Evolutionary conservation across 1,140 invertebrate genomes (phyloP).

Genomic region (Cheumatopsyche charites): DNA sequence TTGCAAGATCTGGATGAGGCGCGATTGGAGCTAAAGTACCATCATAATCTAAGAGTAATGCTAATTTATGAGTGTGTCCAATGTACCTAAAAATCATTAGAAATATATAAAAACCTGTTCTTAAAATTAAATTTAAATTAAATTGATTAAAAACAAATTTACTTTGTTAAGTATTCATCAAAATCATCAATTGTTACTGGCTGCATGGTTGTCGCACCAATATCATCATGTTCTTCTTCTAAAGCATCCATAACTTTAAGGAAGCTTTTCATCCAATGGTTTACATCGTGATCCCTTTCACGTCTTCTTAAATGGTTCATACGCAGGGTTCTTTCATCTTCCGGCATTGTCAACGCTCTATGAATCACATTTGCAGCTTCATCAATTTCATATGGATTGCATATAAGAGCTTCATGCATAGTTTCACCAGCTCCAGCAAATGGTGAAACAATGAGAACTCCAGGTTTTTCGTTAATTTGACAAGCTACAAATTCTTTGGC

Average conservation of each 20-base stretch:
- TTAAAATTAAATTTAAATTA: neutral
- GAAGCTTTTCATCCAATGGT: slow-evolving; percentile 89
- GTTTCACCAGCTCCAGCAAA: slow-evolving; percentile 90
- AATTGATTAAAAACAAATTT: slow-evolving; percentile 45
- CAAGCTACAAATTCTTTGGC: slow-evolving; percentile 94
- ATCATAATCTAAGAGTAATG: slow-evolving; percentile 86
- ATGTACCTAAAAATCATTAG: slow-evolving; percentile 71
- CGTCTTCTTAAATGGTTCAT: slow-evolving; percentile 85
- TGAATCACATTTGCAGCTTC: slow-evolving; percentile 86
- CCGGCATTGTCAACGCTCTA: slow-evolving; percentile 86
- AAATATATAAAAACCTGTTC: neutral
- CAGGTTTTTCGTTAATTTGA: slow-evolving; percentile 85
- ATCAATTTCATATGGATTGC: slow-evolving; percentile 89
- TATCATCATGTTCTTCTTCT: slow-evolving; percentile 77
- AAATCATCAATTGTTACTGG: slow-evolving; percentile 87
- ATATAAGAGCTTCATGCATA: slow-evolving; percentile 89
- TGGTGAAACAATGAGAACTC: slow-evolving; percentile 87
- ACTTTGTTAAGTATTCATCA: slow-evolving; percentile 84
- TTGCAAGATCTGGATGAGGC: slow-evolving; percentile 86
- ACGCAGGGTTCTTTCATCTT: slow-evolving; percentile 82
- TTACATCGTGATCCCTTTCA: slow-evolving; percentile 83
- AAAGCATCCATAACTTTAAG: slow-evolving; percentile 84
- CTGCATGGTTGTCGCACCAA: slow-evolving; percentile 81
- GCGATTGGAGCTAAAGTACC: slow-evolving; percentile 88
- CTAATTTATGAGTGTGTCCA: slow-evolving; percentile 82